Base-by-base conservation (phyloP, 1,140 invertebrate genomes). In the Drosophila pseudoobscura region DNA sequence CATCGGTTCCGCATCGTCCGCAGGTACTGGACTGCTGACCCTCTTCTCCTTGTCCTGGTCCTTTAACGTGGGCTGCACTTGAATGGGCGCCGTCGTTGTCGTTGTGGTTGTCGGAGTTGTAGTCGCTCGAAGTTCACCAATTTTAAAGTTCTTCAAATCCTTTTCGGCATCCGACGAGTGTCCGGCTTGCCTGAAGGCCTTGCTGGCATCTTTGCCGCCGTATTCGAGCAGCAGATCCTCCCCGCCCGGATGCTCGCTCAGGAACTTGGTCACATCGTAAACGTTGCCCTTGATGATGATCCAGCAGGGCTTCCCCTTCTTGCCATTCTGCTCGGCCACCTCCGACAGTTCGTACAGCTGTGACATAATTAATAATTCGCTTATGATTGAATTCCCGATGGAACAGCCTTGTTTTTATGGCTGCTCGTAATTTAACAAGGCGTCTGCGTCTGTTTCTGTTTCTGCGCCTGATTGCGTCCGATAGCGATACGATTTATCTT, bases 181-280 rank as follows among this genome's bases (percentile, higher is more conserved):
- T 6, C 94, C 95, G 1, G 92, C 93, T 15, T 95, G 93, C 45
- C 95, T 92, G 84, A 95, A 95, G 5, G 91, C 94, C 63, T 91
- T 92, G 0, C 94, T 95, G 1, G 92, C 93, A 85, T 96, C 94
- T 71, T 92, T 93, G 44, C 95, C 95, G 0, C 93, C 94, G 41
- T 93, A 94, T 75, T 95, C 95, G 6, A 92, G 64, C 11, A 96
- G 91, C 3, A 94, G 78, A 17, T 95, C 94, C 0, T 59, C 63
- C 3, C 95, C 95, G 7, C 94, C 95, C 1, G 95, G 95, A 92
- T 96, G 95, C 89, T 94, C 89, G 5, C 92, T 66, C 0, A 94
- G 63, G 70, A 94, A 95, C 15, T 92, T 90, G 6, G 94, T 95
- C 46, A 95, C 92, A 91, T 96, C 94, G 79, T 95, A 95, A 2